phyloP scores from a whole-genome alignment of 2,888 invertebrate genomes.

The Gonocerus acuteangulatus region DNA sequence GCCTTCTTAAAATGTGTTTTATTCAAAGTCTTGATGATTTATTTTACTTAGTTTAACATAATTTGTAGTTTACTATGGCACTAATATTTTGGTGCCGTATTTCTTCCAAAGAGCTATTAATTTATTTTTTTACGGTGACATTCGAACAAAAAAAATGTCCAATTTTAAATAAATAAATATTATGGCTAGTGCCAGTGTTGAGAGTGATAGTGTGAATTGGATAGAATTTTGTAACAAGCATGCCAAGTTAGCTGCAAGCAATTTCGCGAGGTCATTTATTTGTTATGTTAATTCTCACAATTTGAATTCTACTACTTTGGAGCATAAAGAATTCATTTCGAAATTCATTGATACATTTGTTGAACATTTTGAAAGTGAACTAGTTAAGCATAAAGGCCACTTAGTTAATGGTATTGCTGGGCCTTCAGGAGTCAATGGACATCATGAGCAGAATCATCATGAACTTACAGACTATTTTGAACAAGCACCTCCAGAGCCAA shows the following conservation, averaged over 20 bases:
- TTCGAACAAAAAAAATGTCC: too few relatives aligned
- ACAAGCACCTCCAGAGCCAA: slow-evolving; percentile 54
- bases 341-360: slow-evolving; percentile 79
- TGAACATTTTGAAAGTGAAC: slow-evolving; percentile 76
- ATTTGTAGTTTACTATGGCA: too few relatives aligned
- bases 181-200: slow-evolving; percentile 22
- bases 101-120: too few relatives aligned
- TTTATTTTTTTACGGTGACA: too few relatives aligned
- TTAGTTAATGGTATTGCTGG: slow-evolving; percentile 44
- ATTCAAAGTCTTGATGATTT: too few relatives aligned
- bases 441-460: slow-evolving; percentile 36
- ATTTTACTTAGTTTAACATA: too few relatives aligned
- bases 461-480: slow-evolving; percentile 60
- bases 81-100: too few relatives aligned
- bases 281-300: slow-evolving; percentile 65
- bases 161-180: slow-evolving; percentile 7
- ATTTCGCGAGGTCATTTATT: slow-evolving; percentile 80
- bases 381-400: slow-evolving; percentile 48
- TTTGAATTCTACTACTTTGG: slow-evolving; percentile 50
- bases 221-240: slow-evolving; percentile 81
- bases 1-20: too few relatives aligned
- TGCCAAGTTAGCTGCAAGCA: slow-evolving; percentile 73
- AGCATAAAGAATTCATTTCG: slow-evolving; percentile 69
- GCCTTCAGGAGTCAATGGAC: slow-evolving; percentile 35
- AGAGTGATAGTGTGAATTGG: slow-evolving; percentile 48